These are phyloP conservation scores for cattle (Bos taurus) DNA, from an alignment of 2,113 vertebrate genomes.

Conservation along the genomic window DNA sequence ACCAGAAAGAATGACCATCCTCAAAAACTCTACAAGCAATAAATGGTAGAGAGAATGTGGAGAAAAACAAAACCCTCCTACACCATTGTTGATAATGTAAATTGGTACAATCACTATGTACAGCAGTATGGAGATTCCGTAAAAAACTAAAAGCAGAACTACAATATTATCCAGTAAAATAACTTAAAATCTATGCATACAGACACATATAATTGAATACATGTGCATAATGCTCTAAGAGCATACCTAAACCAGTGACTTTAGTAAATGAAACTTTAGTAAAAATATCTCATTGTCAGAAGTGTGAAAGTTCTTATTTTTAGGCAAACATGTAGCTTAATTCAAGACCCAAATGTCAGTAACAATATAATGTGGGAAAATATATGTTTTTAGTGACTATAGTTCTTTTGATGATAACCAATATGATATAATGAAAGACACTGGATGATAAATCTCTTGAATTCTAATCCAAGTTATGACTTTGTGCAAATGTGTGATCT, in stretches of 20 bases:
- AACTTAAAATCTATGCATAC: background rate
- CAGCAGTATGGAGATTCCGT: background rate
- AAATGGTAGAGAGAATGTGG: background rate
- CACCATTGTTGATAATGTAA: background rate
- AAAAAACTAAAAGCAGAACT: background rate
- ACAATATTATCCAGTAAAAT: background rate
- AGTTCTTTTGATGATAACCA: background rate
- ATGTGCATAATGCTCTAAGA: background rate
- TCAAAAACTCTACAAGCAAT: background rate
- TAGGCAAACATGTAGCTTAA: background rate
- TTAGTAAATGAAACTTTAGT: background rate
- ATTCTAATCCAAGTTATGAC: background rate
- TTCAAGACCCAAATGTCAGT: background rate
- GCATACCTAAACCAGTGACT: background rate
- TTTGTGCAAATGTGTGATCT: background rate
- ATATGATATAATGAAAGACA: background rate
- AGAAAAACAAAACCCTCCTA: background rate
- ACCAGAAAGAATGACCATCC: background rate
- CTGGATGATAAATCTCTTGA: background rate
- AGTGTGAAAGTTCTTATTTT: background rate
- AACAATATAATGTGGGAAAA: background rate
- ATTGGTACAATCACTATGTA: background rate
- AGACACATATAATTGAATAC: background rate
- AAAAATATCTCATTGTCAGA: background rate
- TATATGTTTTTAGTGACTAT: background rate